Conservation (phyloP, 2,797 vertebrate species). For the Manis crassicaudata region DNA sequence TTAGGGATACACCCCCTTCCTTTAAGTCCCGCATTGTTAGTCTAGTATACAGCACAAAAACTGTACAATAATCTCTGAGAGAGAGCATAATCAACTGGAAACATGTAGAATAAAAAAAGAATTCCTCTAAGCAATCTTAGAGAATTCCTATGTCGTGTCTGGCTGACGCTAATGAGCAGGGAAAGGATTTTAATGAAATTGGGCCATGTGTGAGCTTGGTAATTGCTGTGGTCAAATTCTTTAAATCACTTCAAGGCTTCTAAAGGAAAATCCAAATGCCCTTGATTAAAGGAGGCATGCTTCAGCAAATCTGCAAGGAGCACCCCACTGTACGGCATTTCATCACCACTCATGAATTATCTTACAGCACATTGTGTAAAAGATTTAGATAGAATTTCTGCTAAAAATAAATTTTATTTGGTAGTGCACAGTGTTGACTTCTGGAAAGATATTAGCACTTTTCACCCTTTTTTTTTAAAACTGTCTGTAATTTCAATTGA, state of each 20-base stretch:
- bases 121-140: not conserved
- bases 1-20: not conserved
- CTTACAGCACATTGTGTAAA: not conserved
- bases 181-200: constrained; percentile 59
- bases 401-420: not conserved
- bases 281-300: not conserved
- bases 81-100: not conserved
- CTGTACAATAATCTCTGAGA: not conserved
- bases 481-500: not conserved
- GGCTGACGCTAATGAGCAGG: constrained; percentile 40
- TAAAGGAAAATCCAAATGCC: not conserved
- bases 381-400: not conserved
- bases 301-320: not conserved
- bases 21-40: not conserved
- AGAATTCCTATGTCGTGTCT: not conserved
- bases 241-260: constrained; percentile 5
- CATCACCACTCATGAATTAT: not conserved
- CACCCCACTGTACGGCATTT: not conserved
- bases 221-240: constrained; percentile 51
- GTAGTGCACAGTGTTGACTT: not conserved
- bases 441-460: not conserved
- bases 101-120: not conserved
- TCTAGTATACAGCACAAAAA: not conserved
- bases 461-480: not conserved
- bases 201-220: constrained; percentile 12